phyloP scores from a whole-genome alignment of 2,888 invertebrate genomes.

The Brachypalpus laphriformis region DNA sequence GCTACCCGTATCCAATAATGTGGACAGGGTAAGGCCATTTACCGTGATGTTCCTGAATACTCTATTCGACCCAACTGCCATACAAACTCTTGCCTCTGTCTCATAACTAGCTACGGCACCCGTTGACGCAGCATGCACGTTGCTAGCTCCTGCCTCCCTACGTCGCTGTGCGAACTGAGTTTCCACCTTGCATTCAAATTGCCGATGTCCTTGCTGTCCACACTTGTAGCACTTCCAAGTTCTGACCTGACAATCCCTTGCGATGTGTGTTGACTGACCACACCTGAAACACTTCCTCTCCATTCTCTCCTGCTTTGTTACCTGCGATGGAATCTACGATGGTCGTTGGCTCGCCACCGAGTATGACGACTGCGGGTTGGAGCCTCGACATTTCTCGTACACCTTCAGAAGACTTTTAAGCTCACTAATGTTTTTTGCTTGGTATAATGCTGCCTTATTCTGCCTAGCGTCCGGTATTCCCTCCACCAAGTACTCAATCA shows the following conservation, averaged over 20 bases:
- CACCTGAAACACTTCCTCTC: background rate
- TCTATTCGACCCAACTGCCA: no score
- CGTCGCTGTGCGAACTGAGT: no score
- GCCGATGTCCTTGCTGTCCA: background rate
- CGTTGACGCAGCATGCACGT: background rate
- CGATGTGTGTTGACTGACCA: background rate
- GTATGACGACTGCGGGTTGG: background rate
- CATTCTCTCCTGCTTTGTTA: background rate
- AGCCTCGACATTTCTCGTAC: no score
- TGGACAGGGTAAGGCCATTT: no score
- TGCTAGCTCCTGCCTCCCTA: no score
- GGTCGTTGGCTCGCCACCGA: background rate
- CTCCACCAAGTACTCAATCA: constrained; percentile 17
- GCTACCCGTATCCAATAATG: no score
- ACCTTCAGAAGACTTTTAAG: constrained; percentile 6
- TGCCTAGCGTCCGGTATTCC: constrained; percentile 21
- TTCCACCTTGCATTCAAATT: background rate
- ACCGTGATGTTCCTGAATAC: no score
- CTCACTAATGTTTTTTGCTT: constrained; percentile 13
- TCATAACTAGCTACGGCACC: background rate
- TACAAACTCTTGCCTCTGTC: no score
- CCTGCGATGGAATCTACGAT: background rate
- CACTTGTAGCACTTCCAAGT: background rate
- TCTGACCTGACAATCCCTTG: background rate
- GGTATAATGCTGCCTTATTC: constrained; percentile 18